Percentiles rank a stretch among this genome's conserved stretches.
Conservation (phyloP, 2,113 vertebrate genomes). For the Notarius lentiginosus region DNA sequence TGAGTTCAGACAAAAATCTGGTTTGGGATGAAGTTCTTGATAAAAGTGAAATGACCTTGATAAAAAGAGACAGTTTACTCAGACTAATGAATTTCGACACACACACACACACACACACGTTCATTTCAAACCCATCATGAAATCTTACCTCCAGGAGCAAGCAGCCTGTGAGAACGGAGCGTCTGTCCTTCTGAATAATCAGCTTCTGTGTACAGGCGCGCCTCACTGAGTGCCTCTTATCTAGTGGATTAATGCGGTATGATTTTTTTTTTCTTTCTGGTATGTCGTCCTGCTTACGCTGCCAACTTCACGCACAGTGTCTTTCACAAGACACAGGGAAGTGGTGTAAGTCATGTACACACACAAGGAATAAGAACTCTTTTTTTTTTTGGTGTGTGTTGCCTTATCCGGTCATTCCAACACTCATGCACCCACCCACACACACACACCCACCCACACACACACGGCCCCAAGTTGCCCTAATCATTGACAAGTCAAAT, state of each 20-base stretch:
- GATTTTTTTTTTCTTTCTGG: background rate
- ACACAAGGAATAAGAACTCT: background rate
- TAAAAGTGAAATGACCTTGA: background rate
- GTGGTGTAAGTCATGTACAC: background rate
- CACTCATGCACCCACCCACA: background rate
- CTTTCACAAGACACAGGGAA: constrained; percentile 31
- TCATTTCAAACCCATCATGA: background rate
- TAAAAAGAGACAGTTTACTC: background rate
- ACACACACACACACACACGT: background rate
- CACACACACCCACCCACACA: background rate
- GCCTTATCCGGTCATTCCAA: background rate
- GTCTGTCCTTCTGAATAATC: background rate
- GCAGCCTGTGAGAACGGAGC: background rate
- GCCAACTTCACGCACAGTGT: background rate
- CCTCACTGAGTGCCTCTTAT: background rate
- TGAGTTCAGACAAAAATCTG: background rate
- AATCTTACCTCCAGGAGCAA: constrained; percentile 4
- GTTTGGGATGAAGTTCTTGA: background rate
- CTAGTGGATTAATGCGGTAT: background rate
- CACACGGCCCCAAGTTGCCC: background rate
- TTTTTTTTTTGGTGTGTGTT: background rate
- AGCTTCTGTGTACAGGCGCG: background rate
- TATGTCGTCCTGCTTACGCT: background rate
- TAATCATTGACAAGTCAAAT: background rate
- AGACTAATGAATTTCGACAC: too few relatives aligned